Evolutionary conservation across 1,140 invertebrate species (phyloP).

Genomic region (Calliopsis andreniformis): DNA sequence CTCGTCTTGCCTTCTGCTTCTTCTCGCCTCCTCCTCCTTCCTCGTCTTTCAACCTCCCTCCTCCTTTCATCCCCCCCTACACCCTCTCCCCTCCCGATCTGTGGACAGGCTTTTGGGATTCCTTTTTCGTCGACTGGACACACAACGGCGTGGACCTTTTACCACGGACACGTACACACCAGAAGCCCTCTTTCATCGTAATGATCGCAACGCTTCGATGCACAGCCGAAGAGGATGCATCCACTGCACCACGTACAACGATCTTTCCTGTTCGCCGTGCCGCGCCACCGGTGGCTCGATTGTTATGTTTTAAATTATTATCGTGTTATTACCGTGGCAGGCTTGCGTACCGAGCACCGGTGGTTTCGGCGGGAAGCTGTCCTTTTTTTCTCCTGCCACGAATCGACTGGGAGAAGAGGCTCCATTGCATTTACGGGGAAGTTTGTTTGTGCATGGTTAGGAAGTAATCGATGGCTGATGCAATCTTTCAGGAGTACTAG

Average conservation of each 20-base stretch:
- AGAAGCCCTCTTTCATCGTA: slow-evolving; percentile 37
- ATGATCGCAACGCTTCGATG: slow-evolving; percentile 65
- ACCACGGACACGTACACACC: slow-evolving; percentile 60
- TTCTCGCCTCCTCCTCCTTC: slow-evolving; percentile 13
- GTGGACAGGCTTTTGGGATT: slow-evolving; percentile 57
- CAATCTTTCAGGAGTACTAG: no score
- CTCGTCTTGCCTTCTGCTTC: background rate
- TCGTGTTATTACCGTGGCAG: slow-evolving; percentile 31
- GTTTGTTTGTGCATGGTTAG: slow-evolving; percentile 33
- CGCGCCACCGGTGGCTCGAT: slow-evolving; percentile 12
- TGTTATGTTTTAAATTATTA: slow-evolving; percentile 50
- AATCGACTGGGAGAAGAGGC: background rate
- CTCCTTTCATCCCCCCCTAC: background rate
- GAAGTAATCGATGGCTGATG: background rate
- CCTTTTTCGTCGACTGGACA: slow-evolving; percentile 60
- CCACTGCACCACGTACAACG: slow-evolving; percentile 6
- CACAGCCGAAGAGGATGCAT: slow-evolving; percentile 35
- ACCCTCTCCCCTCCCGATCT: slow-evolving; percentile 16
- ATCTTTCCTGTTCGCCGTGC: background rate
- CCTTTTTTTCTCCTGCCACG: background rate
- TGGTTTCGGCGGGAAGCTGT: background rate
- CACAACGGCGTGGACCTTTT: slow-evolving; percentile 59
- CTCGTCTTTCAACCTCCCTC: background rate
- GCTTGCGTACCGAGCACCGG: background rate
- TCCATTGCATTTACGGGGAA: slow-evolving; percentile 1